Evolutionary conservation across 2,113 vertebrate genomes (phyloP).

Genomic region (Verasper variegatus): DNA sequence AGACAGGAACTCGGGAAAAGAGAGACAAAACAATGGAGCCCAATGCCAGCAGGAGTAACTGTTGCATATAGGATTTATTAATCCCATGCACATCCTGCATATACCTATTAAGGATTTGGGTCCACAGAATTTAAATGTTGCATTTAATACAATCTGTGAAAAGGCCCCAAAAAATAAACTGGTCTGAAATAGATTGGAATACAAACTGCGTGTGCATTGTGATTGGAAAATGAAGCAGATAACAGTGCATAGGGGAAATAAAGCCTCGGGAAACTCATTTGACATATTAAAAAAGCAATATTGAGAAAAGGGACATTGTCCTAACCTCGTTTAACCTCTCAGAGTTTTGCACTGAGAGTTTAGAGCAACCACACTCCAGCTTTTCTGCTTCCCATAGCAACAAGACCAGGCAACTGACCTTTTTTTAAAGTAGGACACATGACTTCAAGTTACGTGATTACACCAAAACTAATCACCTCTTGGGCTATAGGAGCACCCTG

Average conservation of each 20-base stretch:
- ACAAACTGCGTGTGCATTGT: not conserved
- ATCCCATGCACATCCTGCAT: not conserved
- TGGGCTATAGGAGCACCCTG: not conserved
- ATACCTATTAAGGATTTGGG: too few species aligned
- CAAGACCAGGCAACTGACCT: not conserved
- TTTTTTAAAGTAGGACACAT: not conserved
- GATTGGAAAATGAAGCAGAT: not conserved
- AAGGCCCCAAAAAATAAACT: conserved; percentile 5
- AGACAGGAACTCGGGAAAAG: conserved; percentile 5
- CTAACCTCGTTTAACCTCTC: not conserved
- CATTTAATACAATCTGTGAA: conserved; percentile 14
- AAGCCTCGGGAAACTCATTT: conserved; percentile 18
- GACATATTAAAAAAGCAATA: conserved; percentile 1
- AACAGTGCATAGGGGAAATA: not conserved
- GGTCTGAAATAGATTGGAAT: conserved; percentile 1
- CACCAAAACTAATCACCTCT: too few species aligned
- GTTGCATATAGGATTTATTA: conserved; percentile 18
- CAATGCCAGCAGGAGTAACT: not conserved
- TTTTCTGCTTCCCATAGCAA: not conserved
- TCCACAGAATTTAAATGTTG: not conserved
- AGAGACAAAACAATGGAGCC: conserved; percentile 17
- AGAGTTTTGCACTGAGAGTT: not conserved
- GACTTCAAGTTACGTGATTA: too few species aligned
- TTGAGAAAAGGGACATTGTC: not conserved
- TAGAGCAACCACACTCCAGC: too few species aligned